These are phyloP conservation scores for Pseudopleuronectes americanus DNA, from an alignment of 2,797 vertebrate species.

Conservation along the genomic window DNA sequence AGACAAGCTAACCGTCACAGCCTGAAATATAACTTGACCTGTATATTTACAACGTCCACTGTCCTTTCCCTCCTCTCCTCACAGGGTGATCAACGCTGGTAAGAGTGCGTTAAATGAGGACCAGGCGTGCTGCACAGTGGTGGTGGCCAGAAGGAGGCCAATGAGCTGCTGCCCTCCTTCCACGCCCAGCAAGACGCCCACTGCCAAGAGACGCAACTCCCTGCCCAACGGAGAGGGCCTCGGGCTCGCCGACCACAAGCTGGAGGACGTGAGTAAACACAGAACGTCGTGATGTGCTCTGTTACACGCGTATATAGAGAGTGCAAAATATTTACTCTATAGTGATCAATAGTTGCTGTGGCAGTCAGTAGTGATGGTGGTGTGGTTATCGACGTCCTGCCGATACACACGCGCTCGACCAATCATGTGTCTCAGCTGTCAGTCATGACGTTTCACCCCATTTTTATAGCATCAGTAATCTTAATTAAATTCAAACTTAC, in stretches of 20 bases:
- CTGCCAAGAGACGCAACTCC: constrained; percentile 89
- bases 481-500: too few species aligned
- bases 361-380: too few species aligned
- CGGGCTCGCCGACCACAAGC: constrained; percentile 73
- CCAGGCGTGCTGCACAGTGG: constrained; percentile 95
- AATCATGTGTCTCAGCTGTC: too few species aligned
- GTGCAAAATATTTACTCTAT: too few species aligned
- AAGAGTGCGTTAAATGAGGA: constrained; percentile 97
- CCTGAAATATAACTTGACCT: constrained; percentile 4
- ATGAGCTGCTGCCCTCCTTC: constrained; percentile 82
- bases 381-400: too few species aligned
- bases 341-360: too few species aligned
- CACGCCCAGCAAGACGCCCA: constrained; percentile 90
- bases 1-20: background rate
- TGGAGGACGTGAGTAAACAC: constrained; percentile 61
- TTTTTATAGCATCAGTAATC: too few species aligned
- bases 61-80: constrained; percentile 4
- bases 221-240: constrained; percentile 93
- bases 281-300: background rate
- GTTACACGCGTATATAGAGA: too few species aligned
- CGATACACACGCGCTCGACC: too few species aligned
- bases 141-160: constrained; percentile 87
- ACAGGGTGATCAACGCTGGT: constrained; percentile 96
- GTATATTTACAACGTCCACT: background rate
- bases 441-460: too few species aligned